Evolutionary conservation across 2,113 vertebrate genomes (phyloP).

Genomic region (Gorsachius goisagi): DNA sequence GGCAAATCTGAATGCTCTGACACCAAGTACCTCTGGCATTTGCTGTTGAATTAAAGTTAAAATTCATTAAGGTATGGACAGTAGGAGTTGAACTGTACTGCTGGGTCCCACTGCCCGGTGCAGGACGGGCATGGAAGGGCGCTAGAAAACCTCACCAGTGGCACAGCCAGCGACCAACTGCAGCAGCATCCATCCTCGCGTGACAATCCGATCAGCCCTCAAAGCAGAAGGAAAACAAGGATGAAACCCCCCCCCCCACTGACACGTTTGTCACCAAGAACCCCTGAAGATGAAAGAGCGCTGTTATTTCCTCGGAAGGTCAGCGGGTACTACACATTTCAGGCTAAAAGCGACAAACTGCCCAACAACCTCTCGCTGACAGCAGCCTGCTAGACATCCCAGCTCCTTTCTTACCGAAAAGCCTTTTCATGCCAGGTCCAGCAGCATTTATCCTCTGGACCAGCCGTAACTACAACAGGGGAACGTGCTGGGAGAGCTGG

Average conservation of each 20-base stretch:
- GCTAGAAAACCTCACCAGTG: not conserved
- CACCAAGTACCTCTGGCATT: not conserved
- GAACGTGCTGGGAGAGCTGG: not conserved
- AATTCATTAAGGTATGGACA: not conserved
- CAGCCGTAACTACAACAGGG: not conserved
- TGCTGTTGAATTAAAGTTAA: not conserved
- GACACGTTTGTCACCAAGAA: not conserved
- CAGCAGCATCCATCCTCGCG: not conserved
- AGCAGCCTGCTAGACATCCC: not conserved
- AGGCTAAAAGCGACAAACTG: not conserved
- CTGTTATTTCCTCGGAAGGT: not conserved
- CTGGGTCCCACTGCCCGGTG: not conserved
- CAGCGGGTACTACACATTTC: not conserved
- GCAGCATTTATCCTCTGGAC: not conserved
- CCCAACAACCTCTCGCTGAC: not conserved
- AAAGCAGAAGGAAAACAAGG: not conserved
- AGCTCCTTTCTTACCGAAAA: not conserved
- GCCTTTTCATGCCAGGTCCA: not conserved
- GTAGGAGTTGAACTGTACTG: not conserved
- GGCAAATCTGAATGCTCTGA: not conserved
- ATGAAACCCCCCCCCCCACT: not conserved
- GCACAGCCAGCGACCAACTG: not conserved
- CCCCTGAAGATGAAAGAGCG: not conserved
- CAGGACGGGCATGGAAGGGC: not conserved
- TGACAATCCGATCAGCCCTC: not conserved